These are phyloP conservation scores for Enteromius unitaeniatus DNA, from an alignment of 2,797 vertebrate genomes.

Conservation along the genomic window DNA sequence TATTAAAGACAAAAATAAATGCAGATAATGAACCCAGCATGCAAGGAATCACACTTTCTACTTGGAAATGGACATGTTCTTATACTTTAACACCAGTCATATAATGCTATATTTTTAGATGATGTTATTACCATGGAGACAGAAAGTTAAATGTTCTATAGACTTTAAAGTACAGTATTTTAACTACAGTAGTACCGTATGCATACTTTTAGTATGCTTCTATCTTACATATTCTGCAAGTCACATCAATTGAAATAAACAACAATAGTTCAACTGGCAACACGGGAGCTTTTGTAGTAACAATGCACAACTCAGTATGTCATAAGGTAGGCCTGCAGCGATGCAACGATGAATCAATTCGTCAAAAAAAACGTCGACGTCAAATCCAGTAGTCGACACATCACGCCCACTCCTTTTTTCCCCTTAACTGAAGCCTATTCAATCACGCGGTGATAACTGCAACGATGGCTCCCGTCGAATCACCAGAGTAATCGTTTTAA, in stretches of 20 bases:
- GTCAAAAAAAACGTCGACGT: no score
- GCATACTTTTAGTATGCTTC: no score
- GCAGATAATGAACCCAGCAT: slow-evolving; percentile 36
- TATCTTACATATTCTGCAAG: neutral
- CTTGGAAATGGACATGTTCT: neutral
- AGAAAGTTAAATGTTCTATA: neutral
- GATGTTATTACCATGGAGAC: neutral
- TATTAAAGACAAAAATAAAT: slow-evolving; percentile 34
- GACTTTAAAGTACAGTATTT: neutral
- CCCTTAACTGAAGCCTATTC: no score
- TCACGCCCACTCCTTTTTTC: no score
- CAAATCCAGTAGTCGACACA: no score
- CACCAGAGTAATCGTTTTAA: no score
- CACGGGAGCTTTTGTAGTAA: neutral
- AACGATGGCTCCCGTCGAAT: no score
- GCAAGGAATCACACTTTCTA: slow-evolving; percentile 4
- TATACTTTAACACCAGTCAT: neutral
- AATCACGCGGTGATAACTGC: no score
- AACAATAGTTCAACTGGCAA: neutral
- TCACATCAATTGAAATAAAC: neutral
- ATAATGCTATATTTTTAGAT: neutral
- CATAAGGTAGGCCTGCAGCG: neutral
- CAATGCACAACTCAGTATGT: neutral
- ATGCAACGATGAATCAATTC: no score
- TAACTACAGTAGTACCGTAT: neutral